Percentiles rank a stretch among this genome's conserved stretches.
These are phyloP conservation scores for Euclidia mi DNA, from an alignment of 2,888 invertebrate genomes.

Conservation along the genomic window DNA sequence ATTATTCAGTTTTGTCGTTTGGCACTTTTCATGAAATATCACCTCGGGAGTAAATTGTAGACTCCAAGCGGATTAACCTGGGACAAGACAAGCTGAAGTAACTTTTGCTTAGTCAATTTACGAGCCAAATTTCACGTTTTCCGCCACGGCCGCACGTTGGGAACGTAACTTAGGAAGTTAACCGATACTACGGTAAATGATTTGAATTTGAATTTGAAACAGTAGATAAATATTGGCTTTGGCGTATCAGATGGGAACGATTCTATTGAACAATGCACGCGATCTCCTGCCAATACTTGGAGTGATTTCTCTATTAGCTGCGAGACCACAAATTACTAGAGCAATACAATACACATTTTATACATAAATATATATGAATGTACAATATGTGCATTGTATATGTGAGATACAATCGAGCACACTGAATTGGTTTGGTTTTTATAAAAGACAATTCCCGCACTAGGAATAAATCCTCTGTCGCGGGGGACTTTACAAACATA, in stretches of 20 bases:
- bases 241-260: constrained; percentile 32
- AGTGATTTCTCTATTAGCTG: constrained; percentile 25
- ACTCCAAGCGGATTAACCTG: constrained; percentile 63
- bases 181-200: constrained; percentile 54
- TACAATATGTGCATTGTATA: too few relatives aligned
- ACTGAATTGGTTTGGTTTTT: too few relatives aligned
- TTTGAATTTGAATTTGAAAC: too few relatives aligned
- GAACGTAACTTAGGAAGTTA: constrained; percentile 70
- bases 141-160: constrained; percentile 58
- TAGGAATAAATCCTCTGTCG: too few relatives aligned
- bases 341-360: too few relatives aligned
- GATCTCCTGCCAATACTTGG: constrained; percentile 19
- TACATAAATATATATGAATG: too few relatives aligned
- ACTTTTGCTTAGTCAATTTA: constrained; percentile 78
- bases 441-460: too few relatives aligned
- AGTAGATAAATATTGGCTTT: constrained; percentile 44
- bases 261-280: constrained; percentile 46
- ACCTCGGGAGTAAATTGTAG: constrained; percentile 58
- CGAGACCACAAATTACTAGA: too few relatives aligned
- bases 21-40: constrained; percentile 50
- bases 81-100: constrained; percentile 64
- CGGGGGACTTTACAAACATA: too few relatives aligned
- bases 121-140: constrained; percentile 64
- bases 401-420: too few relatives aligned
- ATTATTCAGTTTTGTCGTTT: constrained; percentile 45